These are phyloP conservation scores for Parauchenoglanis punctatus DNA, from an alignment of 2,797 vertebrate species.

Conservation along the genomic window DNA sequence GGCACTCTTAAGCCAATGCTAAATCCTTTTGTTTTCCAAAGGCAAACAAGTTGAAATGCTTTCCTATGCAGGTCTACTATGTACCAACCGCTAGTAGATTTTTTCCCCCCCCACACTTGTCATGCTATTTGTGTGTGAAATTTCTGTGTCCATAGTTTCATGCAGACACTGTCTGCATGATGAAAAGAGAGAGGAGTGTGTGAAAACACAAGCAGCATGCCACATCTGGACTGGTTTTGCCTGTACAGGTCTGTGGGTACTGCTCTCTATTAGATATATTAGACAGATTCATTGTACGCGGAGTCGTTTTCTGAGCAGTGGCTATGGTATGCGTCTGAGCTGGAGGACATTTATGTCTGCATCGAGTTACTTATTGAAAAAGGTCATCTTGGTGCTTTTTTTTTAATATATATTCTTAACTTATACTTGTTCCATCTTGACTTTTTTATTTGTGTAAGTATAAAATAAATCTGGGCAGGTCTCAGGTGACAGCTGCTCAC, in stretches of 20 bases:
- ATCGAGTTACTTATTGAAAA: background rate
- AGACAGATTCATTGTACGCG: background rate
- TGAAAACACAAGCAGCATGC: constrained; percentile 31
- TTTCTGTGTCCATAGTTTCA: constrained; percentile 20
- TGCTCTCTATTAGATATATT: constrained; percentile 21
- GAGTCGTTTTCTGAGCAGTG: background rate
- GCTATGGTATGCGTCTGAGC: background rate
- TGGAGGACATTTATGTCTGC: background rate
- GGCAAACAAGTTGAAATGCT: background rate
- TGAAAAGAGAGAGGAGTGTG: background rate
- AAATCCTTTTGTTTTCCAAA: constrained; percentile 11
- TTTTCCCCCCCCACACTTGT: background rate
- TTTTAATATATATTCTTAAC: background rate
- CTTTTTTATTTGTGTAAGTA: background rate
- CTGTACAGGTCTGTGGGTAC: constrained; percentile 29
- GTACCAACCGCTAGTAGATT: background rate
- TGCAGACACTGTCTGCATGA: background rate
- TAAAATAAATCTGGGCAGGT: constrained; percentile 2
- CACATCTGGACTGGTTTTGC: constrained; percentile 34
- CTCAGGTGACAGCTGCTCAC: background rate
- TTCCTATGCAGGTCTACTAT: constrained; percentile 9
- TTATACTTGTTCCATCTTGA: background rate
- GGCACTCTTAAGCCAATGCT: constrained; percentile 34
- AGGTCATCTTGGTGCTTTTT: background rate
- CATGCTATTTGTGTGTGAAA: constrained; percentile 22